Percentiles rank a stretch among this genome's conserved stretches.
Evolutionary conservation across 2,113 vertebrate genomes (phyloP).

Genomic region (Trematomus loennbergii): DNA sequence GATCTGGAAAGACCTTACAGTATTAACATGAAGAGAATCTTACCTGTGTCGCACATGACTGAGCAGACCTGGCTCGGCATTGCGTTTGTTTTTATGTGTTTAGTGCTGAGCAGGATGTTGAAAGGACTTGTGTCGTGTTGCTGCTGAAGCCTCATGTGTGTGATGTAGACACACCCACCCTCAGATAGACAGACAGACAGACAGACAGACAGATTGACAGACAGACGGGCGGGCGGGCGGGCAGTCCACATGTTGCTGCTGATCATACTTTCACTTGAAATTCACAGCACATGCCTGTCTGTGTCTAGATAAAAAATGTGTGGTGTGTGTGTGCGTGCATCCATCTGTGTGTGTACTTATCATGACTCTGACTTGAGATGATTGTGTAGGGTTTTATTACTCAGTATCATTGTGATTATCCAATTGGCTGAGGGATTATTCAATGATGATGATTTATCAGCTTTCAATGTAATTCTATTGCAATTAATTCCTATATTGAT

Average conservation of each 20-base stretch:
- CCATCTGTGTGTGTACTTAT: not conserved
- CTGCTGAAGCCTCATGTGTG: conserved; percentile 49
- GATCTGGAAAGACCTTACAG: not conserved
- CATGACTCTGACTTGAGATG: not conserved
- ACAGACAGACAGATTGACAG: conserved; percentile 1
- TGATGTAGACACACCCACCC: conserved; percentile 73
- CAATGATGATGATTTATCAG: too few species aligned
- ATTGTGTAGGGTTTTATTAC: not conserved
- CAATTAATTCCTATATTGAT: too few species aligned
- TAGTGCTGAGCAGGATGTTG: conserved; percentile 39
- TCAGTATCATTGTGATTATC: not conserved
- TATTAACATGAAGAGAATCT: not conserved
- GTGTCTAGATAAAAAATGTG: conserved; percentile 26
- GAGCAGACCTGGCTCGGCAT: not conserved
- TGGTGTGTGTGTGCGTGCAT: not conserved
- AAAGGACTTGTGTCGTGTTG: conserved; percentile 28
- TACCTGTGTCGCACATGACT: conserved; percentile 9
- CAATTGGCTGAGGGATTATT: too few species aligned
- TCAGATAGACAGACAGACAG: not conserved
- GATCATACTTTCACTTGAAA: conserved; percentile 12
- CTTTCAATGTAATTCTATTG: too few species aligned
- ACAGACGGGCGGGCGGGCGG: not conserved
- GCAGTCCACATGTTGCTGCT: conserved; percentile 62
- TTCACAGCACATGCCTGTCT: conserved; percentile 16
- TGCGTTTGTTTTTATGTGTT: conserved; percentile 22